Evolutionary conservation across 2,113 vertebrate genomes (phyloP), one percentile per base, ranked within the genome.

Genomic region (Petrocephalus microphthalmus): DNA sequence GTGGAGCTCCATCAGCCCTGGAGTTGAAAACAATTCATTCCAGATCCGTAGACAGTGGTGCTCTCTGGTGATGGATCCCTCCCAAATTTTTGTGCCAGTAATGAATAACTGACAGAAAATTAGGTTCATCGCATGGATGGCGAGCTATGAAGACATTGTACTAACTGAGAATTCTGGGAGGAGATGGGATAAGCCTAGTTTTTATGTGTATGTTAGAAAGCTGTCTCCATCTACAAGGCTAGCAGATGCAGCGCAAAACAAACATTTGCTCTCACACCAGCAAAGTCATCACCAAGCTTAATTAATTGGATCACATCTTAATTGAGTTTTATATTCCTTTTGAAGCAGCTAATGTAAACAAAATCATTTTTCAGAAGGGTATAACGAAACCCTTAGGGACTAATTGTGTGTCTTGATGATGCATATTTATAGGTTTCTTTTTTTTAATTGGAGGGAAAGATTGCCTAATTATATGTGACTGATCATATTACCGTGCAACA

Each of bases 1-100:
- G 94, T 95, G 94, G 93, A 93, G 95, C 95, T 94, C 94, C 94
- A 91, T 94, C 94, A 95, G 95, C 94, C 93, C 89, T 92, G 91
- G 94, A 94, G 94, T 92, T 93, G 91, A 94, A 92, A 91, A 92
- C 92, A 91, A 93, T 90, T 92, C 0, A 0, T 93, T 92, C 93
- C 94, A 94, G 94, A 94, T 95, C 93, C 11, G 0, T 83, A 78
- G 88, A 92, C 82, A 84, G 92, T 57, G 53, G 51, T 33, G 86
- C 53, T 86, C 52, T 1, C 60, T 91, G 92, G 88, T 60, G 90
- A 94, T 20, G 92, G 89, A 91, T 91, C n/a, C 29, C 83, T 2
- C 17, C 42, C 42, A 7, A 91, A 87, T 82, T 86, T 89, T 81
- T 45, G 45, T 11, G n/a, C 42, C 90, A 93, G 87, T 85, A 92